A percentile compares a stretch with the other conserved stretches of the same genome.
phyloP scores from a whole-genome alignment of 2,888 invertebrate genomes.

The Abrostola tripartita region DNA sequence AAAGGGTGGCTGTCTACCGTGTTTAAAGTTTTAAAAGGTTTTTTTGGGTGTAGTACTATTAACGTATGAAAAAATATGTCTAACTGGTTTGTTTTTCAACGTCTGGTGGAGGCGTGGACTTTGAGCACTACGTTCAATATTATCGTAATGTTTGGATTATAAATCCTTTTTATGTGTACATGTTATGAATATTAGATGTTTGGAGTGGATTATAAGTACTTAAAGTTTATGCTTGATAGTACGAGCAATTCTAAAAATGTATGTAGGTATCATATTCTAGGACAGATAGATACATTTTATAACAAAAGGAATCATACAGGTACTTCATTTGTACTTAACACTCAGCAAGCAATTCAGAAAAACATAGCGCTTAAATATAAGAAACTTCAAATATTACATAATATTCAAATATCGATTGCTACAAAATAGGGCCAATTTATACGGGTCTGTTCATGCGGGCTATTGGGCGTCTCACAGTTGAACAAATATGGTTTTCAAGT shows the following conservation, averaged over 20 bases:
- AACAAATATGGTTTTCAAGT: slow-evolving; percentile 38
- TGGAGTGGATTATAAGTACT: background rate
- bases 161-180: background rate
- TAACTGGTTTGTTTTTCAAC: slow-evolving; percentile 6
- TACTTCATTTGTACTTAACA: too few relatives aligned
- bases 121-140: background rate
- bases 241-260: too few relatives aligned
- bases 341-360: too few relatives aligned
- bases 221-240: background rate
- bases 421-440: slow-evolving; percentile 8
- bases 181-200: background rate
- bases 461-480: slow-evolving; percentile 25
- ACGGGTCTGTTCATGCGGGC: slow-evolving; percentile 1
- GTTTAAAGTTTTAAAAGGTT: slow-evolving; percentile 40
- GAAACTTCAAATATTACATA: too few relatives aligned
- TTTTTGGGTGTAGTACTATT: slow-evolving; percentile 22
- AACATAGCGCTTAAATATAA: too few relatives aligned
- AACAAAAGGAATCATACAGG: too few relatives aligned
- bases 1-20: slow-evolving; percentile 42
- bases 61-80: slow-evolving; percentile 16
- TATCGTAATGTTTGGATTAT: background rate
- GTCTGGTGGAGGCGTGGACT: slow-evolving; percentile 4
- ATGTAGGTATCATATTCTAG: too few relatives aligned
- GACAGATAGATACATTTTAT: too few relatives aligned
- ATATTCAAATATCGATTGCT: too few relatives aligned